phyloP scores from a whole-genome alignment of 2,888 invertebrate genomes.

The Melikaiella ostensackeni region DNA sequence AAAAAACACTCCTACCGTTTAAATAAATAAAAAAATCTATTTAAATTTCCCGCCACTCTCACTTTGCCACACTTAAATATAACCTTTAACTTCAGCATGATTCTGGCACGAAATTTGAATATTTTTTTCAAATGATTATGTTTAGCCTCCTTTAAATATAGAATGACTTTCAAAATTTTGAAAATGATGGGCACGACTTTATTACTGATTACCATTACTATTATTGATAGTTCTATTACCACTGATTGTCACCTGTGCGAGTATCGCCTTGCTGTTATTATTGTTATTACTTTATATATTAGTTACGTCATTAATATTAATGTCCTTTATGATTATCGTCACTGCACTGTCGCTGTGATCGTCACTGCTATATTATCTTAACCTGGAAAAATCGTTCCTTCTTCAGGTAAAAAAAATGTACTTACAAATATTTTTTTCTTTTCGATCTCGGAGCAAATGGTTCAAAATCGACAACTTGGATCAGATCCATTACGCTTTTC shows the following conservation, averaged over 20 bases:
- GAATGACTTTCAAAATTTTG: slow-evolving; percentile 38
- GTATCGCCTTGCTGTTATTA: slow-evolving; percentile 58
- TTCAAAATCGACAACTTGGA: slow-evolving; percentile 38
- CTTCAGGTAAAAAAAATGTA: slow-evolving; percentile 36
- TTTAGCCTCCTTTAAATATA: not conserved
- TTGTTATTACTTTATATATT: slow-evolving; percentile 56
- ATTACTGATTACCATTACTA: slow-evolving; percentile 47
- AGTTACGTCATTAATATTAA: slow-evolving; percentile 29
- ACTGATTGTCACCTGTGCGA: slow-evolving; percentile 54
- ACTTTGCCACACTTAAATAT: no score
- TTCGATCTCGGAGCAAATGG: slow-evolving; percentile 28
- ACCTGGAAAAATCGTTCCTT: slow-evolving; percentile 29
- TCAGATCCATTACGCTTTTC: not conserved
- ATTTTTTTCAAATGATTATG: not conserved
- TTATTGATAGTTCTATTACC: slow-evolving; percentile 43
- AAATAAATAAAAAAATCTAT: not conserved
- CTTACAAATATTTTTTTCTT: slow-evolving; percentile 26
- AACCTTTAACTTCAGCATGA: no score
- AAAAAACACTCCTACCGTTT: not conserved
- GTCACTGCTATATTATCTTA: slow-evolving; percentile 28
- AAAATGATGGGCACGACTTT: slow-evolving; percentile 46
- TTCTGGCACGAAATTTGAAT: not conserved
- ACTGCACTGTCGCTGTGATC: slow-evolving; percentile 10
- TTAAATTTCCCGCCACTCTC: not conserved
- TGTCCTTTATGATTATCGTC: slow-evolving; percentile 19